Conservation (phyloP, 2,888 invertebrate species). For the Drosophila incognita region DNA sequence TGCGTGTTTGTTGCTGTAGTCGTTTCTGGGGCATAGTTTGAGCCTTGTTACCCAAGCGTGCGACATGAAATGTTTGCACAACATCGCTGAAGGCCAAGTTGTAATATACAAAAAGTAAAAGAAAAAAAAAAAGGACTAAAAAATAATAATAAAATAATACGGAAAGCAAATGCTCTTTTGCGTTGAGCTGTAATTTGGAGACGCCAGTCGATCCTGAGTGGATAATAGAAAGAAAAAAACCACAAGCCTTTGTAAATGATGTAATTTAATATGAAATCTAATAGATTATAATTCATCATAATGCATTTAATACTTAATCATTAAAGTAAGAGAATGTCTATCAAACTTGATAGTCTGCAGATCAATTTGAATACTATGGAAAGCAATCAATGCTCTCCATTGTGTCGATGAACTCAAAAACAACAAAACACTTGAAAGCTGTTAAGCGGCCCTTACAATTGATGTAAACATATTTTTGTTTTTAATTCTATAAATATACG, state of each 20-base stretch:
- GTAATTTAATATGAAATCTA: conserved; percentile 9
- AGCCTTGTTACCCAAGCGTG: conserved; percentile 57
- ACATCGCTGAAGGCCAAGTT: conserved; percentile 53
- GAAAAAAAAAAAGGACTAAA: background rate
- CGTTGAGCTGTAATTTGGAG: conserved; percentile 31
- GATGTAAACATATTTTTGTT: background rate
- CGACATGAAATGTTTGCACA: conserved; percentile 60
- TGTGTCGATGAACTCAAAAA: background rate
- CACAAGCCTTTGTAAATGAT: conserved; percentile 23
- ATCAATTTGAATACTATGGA: background rate
- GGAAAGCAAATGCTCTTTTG: conserved; percentile 31
- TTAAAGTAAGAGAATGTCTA: background rate
- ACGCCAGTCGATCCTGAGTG: conserved; percentile 35
- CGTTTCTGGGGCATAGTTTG: conserved; percentile 46
- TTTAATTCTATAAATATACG: background rate
- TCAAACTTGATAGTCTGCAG: background rate
- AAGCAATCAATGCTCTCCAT: background rate
- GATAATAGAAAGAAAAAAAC: conserved; percentile 8
- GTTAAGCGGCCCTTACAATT: background rate
- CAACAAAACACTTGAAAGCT: background rate
- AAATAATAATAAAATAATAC: conserved; percentile 12
- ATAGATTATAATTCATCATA: background rate
- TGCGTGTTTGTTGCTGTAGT: conserved; percentile 48
- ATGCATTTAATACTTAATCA: background rate
- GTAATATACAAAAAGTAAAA: conserved; percentile 17